Base-by-base conservation (phyloP, 1,140 invertebrate species). In the Panagrolaimus sp. region DNA sequence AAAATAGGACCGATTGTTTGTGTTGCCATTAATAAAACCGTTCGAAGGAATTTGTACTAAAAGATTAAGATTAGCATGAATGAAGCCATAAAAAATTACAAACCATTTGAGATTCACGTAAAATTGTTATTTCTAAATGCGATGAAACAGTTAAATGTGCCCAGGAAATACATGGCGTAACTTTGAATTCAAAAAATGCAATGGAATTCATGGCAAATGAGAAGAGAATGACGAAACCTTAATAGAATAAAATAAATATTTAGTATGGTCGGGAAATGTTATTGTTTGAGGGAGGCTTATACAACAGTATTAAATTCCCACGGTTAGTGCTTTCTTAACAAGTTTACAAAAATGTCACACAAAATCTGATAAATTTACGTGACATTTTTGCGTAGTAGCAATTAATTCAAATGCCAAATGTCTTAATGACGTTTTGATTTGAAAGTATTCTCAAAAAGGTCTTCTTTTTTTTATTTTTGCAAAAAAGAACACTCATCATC, bases 141-240 rank as follows among this genome's bases (percentile, higher is more conserved):
- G 51, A 51, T 5, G 74, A 69, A 27, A 72, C 25, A 14, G 23
- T 51, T 8, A 43, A 20, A 57, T 76, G 72, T 45, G 27, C 63
- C 31, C 73, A 64, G 1, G 64, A 63, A 14, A 78, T 71, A 62
- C 74, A 76, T 43, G 62, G 45, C 20, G 65, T 53, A 9, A 78
- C 42, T 53, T 77, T 67, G 42, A 78, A 76, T 51, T 76, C 74
- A 57, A 78, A 78, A 61, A 78, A 76, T 23, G 27, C 72, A 38
- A 76, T 73, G 44, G 20, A 71, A 47, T 78, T 76, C n/a, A 76
- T 51, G 4, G 66, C 20, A 23, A 76, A 62, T 13, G 76, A 63
- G 51, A 74, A 68, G 0, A 68, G 20, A 16, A 76, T 69, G n/a
- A 76, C 68, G 46, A 47, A 76, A 20, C 68, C 73, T 74, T 23